Base-by-base conservation (phyloP, 92 coral and sea anemone genomes). In the Blastomussa wellsi region DNA sequence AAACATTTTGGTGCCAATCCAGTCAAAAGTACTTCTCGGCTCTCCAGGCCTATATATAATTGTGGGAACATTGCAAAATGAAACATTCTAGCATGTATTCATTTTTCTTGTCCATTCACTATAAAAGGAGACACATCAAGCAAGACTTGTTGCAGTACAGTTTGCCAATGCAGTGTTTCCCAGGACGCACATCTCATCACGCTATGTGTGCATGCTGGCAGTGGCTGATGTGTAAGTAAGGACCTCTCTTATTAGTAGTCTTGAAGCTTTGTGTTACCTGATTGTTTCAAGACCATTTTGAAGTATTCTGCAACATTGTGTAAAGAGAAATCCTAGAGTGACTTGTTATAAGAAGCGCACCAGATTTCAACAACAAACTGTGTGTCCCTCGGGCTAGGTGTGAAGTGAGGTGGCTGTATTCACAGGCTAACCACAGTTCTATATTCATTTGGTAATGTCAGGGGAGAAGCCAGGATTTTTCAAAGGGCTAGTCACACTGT, bases 111-210 rank as follows among this genome's bases (percentile, higher is more conserved):
- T 32, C 14, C 5, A 19, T 74, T 5, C 19, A 38, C 26, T 70
- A 35, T 39, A 15, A 6, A 24, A 92, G 91, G 94, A 92, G 5
- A 90, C 98, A 0, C 99, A 93, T 36, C 99, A 93, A 42, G 95
- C 98, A 52, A 88, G 99, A 78, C 99, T 97, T 28, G 98, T 95
- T 16, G 96, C 99, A n/a, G 97, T 97, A 38, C 98, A 97, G 90
- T 91, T 95, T 79, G 95, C 99, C 39, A 97, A 97, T 82, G 93
- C 91, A 36, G 98, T 97, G 20, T 97, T 97, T 78, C 93, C 95
- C 20, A 84, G 91, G 52, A 87, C 91, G 36, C 98, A 97, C 78
- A 90, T 95, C 39, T 92, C 91, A 41, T 97, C 99, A 1, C 95
- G 99, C 12, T 97, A 92, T 77, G 99, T 93, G 83, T 97, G 99